A percentile compares a stretch with the other conserved stretches of the same genome.
Conservation (phyloP, 2,113 vertebrate genomes). For the Petromus typicus region DNA sequence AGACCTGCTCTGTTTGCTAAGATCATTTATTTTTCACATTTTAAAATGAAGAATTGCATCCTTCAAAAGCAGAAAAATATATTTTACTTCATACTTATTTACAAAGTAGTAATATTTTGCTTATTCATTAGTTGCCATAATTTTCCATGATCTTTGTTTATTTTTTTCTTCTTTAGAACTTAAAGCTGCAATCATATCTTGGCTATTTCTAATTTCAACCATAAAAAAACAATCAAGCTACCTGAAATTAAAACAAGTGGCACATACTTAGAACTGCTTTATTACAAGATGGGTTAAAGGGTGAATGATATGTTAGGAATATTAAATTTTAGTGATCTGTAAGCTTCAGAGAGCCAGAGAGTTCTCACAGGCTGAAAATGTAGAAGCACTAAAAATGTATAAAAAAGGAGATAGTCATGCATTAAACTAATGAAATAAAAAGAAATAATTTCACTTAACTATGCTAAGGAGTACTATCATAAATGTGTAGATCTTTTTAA, state of each 20-base stretch:
- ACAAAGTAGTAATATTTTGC: neutral
- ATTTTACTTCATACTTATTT: neutral
- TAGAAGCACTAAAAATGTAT: slow-evolving; percentile 30
- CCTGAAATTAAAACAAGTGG: slow-evolving; percentile 49
- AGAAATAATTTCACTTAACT: slow-evolving; percentile 54
- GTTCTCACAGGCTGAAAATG: slow-evolving; percentile 14
- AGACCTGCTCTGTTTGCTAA: neutral
- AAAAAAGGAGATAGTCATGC: neutral
- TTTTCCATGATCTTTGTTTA: neutral
- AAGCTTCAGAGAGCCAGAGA: neutral
- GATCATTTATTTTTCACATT: slow-evolving; percentile 25
- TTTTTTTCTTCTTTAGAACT: neutral
- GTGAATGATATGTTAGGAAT: neutral
- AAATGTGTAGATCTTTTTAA: neutral
- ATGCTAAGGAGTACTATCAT: slow-evolving; percentile 6
- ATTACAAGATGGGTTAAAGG: neutral
- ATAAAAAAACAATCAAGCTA: slow-evolving; percentile 18
- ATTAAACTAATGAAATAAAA: slow-evolving; percentile 56
- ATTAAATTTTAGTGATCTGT: slow-evolving; percentile 32
- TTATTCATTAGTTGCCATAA: neutral
- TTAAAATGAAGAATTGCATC: neutral
- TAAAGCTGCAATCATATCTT: neutral
- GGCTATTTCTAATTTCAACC: neutral
- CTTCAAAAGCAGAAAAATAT: slow-evolving; percentile 2
- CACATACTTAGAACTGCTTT: slow-evolving; percentile 41